These are phyloP conservation scores for Hyposmocoma kahamanoa DNA, from an alignment of 1,140 invertebrate genomes.

Conservation along the genomic window DNA sequence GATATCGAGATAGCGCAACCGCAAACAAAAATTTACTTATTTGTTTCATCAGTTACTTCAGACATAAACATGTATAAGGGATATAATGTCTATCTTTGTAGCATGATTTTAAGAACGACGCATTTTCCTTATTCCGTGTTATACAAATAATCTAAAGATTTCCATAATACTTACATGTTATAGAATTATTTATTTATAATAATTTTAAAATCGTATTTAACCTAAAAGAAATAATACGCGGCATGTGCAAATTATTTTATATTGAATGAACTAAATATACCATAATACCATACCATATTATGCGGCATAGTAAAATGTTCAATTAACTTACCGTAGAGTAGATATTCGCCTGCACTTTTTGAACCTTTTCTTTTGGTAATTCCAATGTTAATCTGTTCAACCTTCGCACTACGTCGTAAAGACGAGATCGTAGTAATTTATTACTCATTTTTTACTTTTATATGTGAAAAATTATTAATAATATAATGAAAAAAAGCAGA, in stretches of 20 bases:
- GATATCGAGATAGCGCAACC: constrained; percentile 42
- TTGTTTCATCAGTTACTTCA: constrained; percentile 9
- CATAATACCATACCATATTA: no score
- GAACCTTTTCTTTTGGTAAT: constrained; percentile 11
- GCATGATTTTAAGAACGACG: no score
- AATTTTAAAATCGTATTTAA: no score
- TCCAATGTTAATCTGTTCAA: constrained; percentile 20
- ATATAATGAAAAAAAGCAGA: constrained; percentile 19
- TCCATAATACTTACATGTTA: no score
- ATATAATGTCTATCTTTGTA: no score
- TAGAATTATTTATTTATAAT: no score
- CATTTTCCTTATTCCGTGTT: no score
- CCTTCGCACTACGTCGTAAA: constrained; percentile 26
- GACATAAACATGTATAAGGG: no score
- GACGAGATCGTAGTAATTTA: constrained; percentile 27
- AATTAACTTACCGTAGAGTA: constrained; percentile 35
- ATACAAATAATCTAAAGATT: no score
- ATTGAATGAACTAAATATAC: no score
- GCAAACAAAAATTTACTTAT: constrained; percentile 43
- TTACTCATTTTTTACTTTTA: constrained; percentile 30
- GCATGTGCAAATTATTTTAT: no score
- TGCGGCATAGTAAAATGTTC: not conserved
- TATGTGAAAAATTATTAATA: not conserved
- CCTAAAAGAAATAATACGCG: no score
- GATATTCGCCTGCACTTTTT: constrained; percentile 27